Conservation (phyloP, 2,888 invertebrate species). For the Eilema sororculum region DNA sequence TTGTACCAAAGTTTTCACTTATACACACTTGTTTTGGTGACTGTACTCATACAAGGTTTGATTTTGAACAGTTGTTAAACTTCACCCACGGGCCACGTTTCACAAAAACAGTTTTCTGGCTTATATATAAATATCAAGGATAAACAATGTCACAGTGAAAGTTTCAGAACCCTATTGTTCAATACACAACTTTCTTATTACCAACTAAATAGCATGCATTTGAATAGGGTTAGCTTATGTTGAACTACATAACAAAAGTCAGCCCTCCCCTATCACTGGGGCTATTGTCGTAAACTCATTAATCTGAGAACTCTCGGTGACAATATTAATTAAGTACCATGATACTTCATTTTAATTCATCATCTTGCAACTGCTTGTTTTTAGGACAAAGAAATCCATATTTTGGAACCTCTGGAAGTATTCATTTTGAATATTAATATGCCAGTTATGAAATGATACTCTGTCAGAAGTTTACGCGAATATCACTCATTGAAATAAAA, state of each 20-base stretch:
- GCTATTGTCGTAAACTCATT: conserved; percentile 26
- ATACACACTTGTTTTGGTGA: not conserved
- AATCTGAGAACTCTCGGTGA: conserved; percentile 23
- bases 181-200: conserved; percentile 17
- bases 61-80: not conserved
- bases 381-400: not conserved
- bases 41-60: not conserved
- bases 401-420: not conserved
- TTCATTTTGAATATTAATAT: not conserved
- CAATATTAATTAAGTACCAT: conserved; percentile 27
- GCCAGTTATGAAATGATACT: not conserved
- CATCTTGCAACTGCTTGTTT: conserved; percentile 9
- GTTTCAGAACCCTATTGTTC: conserved; percentile 12
- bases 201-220: conserved; percentile 21
- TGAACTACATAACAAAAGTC: conserved; percentile 21
- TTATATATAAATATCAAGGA: not conserved
- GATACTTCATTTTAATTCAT: conserved; percentile 23
- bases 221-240: conserved; percentile 18
- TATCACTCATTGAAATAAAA: no score
- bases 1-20: no score
- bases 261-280: conserved; percentile 12
- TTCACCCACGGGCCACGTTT: not conserved
- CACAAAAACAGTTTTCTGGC: not conserved
- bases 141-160: conserved; percentile 1
- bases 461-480: no score